phyloP scores from a whole-genome alignment of 2,888 invertebrate species.

The Hartigia nigra region DNA sequence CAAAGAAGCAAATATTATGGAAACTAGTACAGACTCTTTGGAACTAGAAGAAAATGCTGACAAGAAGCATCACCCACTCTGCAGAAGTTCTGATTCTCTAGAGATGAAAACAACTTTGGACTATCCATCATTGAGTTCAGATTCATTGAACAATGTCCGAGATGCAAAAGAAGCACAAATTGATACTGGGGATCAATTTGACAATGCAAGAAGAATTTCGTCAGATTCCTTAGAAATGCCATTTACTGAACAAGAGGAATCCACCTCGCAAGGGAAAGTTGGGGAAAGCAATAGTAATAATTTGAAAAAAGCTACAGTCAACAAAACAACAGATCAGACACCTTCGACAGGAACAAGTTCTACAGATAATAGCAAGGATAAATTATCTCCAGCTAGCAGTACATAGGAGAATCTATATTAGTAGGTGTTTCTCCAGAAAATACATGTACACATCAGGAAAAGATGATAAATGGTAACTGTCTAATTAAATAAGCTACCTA shows the following conservation, averaged over 20 bases:
- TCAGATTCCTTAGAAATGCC: constrained; percentile 62
- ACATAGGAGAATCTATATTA: constrained; percentile 40
- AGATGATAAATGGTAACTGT: not conserved
- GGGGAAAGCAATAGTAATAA: constrained; percentile 34
- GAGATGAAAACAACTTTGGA: constrained; percentile 71
- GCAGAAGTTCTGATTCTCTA: constrained; percentile 76
- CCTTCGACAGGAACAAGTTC: constrained; percentile 37
- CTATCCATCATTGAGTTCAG: constrained; percentile 61
- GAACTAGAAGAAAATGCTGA: constrained; percentile 66
- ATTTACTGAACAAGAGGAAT: constrained; percentile 20
- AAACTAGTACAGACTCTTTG: constrained; percentile 74
- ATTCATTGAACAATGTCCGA: constrained; percentile 59
- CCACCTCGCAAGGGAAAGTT: constrained; percentile 1
- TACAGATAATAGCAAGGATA: constrained; percentile 44
- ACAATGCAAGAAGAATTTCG: constrained; percentile 55
- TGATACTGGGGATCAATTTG: constrained; percentile 45
- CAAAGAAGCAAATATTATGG: constrained; percentile 68
- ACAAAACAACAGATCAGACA: constrained; percentile 34
- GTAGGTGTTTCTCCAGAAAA: not conserved
- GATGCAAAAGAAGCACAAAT: constrained; percentile 48
- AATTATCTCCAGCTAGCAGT: constrained; percentile 43
- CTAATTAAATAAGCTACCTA: not conserved
- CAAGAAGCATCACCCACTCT: constrained; percentile 67
- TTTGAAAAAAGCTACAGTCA: constrained; percentile 32
- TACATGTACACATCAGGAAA: not conserved